Evolutionary conservation across 2,113 vertebrate genomes (phyloP).

Genomic region (Myrmecophaga tridactyla): DNA sequence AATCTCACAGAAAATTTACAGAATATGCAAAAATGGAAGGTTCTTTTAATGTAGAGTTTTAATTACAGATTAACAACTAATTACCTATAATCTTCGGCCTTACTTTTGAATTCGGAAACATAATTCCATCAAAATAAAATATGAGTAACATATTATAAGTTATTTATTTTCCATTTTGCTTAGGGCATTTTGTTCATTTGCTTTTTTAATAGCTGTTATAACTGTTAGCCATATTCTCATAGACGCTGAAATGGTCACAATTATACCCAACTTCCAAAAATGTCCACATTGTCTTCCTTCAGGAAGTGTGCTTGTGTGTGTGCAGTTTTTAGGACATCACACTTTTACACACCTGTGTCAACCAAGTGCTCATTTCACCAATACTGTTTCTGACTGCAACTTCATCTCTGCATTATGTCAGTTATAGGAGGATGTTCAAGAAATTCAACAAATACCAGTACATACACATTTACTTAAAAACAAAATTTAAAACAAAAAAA

Average conservation of each 20-base stretch:
- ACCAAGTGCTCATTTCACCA: not conserved
- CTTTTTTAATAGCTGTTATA: not conserved
- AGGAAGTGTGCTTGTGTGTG: not conserved
- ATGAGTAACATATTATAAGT: conserved; percentile 53
- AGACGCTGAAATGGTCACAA: not conserved
- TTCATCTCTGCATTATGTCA: not conserved
- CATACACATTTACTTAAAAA: not conserved
- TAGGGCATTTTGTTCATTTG: not conserved
- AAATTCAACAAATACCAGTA: not conserved
- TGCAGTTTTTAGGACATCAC: not conserved
- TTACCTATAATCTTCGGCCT: conserved; percentile 53
- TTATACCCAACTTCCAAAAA: not conserved
- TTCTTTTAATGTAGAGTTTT: not conserved
- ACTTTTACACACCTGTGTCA: not conserved
- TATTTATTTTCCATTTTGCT: not conserved
- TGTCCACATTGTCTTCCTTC: not conserved
- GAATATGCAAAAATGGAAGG: not conserved
- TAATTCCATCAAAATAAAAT: conserved; percentile 43
- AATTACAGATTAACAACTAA: conserved; percentile 55
- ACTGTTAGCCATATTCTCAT: not conserved
- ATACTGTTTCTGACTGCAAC: not conserved
- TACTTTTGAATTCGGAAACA: conserved; percentile 60
- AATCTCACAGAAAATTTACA: not conserved
- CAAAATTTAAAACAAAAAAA: not conserved
- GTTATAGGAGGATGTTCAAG: not conserved